Percentiles rank a stretch among this genome's conserved stretches.
Conservation (phyloP, 2,797 vertebrate species). For the Halcyon smyrnensis region DNA sequence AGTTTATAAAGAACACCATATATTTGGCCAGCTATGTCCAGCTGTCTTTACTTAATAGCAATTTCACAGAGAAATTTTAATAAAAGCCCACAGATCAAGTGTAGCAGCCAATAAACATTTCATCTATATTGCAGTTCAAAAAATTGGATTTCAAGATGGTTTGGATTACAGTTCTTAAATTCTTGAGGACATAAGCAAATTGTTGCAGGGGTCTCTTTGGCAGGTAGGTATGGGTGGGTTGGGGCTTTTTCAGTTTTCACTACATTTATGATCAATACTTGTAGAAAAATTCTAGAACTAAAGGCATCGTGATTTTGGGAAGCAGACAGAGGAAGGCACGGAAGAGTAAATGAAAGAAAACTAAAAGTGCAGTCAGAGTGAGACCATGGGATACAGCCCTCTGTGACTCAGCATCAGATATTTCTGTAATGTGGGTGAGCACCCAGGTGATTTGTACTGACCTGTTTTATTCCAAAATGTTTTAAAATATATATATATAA, state of each 20-base stretch:
- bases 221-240: not conserved
- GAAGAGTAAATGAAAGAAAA: constrained; percentile 31
- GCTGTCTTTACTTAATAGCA: not conserved
- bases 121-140: not conserved
- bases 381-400: constrained; percentile 1
- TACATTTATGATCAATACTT: not conserved
- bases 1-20: not conserved
- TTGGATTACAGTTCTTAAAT: not conserved
- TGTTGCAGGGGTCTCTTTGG: not conserved
- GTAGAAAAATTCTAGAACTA: not conserved
- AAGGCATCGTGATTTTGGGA: not conserved
- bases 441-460: constrained; percentile 64
- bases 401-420: constrained; percentile 40
- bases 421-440: constrained; percentile 61
- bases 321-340: not conserved
- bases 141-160: not conserved
- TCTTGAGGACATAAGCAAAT: not conserved
- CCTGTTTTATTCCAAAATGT: constrained; percentile 44
- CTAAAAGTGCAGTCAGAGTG: not conserved
- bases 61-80: not conserved
- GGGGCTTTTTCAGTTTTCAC: not conserved
- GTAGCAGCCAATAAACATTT: not conserved
- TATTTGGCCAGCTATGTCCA: not conserved
- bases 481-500: not conserved
- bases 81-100: not conserved